phyloP scores from a whole-genome alignment of 1,140 invertebrate species.

The Dendroctonus ponderosae region DNA sequence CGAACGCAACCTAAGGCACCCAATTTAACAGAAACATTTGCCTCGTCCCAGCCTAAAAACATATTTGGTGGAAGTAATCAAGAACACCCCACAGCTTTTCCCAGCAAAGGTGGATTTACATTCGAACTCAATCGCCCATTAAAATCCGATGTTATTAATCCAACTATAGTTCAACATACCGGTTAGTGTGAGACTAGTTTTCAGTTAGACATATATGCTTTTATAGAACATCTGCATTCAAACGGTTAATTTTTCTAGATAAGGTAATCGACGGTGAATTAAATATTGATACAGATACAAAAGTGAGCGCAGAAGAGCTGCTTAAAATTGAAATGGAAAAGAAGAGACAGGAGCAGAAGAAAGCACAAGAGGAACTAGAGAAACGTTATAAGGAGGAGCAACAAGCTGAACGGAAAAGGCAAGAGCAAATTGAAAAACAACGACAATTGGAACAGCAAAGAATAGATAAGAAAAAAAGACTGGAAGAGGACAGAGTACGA shows the following conservation, averaged over 20 bases:
- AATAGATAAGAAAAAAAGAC: conserved; percentile 16
- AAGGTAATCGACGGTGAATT: not conserved
- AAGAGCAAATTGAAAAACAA: conserved; percentile 36
- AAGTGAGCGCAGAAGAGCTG: conserved; percentile 38
- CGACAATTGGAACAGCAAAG: conserved; percentile 29
- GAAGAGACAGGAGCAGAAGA: conserved; percentile 49
- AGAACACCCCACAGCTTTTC: not conserved
- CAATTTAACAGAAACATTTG: not conserved
- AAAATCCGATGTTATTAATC: not conserved
- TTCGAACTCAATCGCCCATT: conserved; percentile 19
- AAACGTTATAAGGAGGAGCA: conserved; percentile 39
- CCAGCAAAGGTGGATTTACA: conserved; percentile 31
- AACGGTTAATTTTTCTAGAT: too few species aligned
- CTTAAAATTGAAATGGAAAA: conserved; percentile 3
- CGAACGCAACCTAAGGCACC: too few species aligned
- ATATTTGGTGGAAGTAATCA: not conserved
- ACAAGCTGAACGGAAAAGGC: conserved; percentile 45
- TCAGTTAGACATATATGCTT: too few species aligned
- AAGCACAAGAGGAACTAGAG: conserved; percentile 38
- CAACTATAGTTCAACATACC: too few species aligned
- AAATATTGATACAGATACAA: conserved; percentile 21
- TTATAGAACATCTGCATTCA: too few species aligned
- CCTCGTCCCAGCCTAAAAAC: not conserved
- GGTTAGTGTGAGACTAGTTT: too few species aligned
- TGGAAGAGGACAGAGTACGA: conserved; percentile 24